These are phyloP conservation scores for Felis chaus DNA, from an alignment of 2,113 vertebrate genomes.

Conservation along the genomic window DNA sequence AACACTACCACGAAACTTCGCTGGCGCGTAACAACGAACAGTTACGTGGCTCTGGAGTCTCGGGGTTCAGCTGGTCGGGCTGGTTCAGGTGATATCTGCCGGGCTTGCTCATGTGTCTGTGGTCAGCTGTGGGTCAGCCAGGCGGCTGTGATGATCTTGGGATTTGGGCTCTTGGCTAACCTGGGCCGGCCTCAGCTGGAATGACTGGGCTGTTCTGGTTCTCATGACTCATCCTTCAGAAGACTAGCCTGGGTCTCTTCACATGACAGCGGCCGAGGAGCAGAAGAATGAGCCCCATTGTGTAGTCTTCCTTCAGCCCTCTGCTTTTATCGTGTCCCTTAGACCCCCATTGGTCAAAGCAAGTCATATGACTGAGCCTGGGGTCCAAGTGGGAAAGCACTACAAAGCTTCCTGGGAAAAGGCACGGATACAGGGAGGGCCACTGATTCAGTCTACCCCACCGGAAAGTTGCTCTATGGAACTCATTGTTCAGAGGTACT, in stretches of 20 bases:
- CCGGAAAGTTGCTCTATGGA: background rate
- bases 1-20: background rate
- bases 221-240: background rate
- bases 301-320: background rate
- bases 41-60: background rate
- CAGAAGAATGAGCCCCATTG: background rate
- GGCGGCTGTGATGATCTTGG: background rate
- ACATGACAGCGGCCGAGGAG: background rate
- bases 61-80: background rate
- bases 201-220: background rate
- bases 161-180: background rate
- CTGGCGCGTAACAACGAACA: no score
- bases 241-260: background rate
- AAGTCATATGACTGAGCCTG: background rate
- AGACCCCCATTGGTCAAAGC: background rate
- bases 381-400: background rate
- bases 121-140: background rate
- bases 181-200: background rate
- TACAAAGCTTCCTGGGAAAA: background rate
- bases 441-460: background rate
- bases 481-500: background rate
- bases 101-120: background rate
- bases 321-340: background rate
- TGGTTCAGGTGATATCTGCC: background rate
- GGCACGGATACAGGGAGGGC: background rate